phyloP scores from a whole-genome alignment of 2,113 vertebrate species.

The Bos taurus region ARS-UCD2.0 NC_037328.1:45182501-45183000 shows the following conservation, averaged over 20 bases:
- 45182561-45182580: neutral
- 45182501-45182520: neutral
- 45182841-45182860: neutral
- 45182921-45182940: neutral
- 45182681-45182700: neutral
- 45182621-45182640: neutral
- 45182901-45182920: neutral
- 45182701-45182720: neutral
- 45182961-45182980: neutral
- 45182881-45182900: neutral
- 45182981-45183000: neutral
- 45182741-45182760: neutral
- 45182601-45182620: neutral
- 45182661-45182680: neutral
- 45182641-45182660: neutral
- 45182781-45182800: neutral
- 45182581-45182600: neutral
- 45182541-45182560: neutral
- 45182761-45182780: neutral
- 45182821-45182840: neutral
- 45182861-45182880: neutral
- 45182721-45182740: neutral
- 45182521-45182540: neutral
- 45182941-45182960: neutral
- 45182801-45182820: neutral